Evolutionary conservation across 1,140 invertebrate species (phyloP), one percentile per base, ranked within the genome.

Genomic region (Sitodiplosis mosellana): DNA sequence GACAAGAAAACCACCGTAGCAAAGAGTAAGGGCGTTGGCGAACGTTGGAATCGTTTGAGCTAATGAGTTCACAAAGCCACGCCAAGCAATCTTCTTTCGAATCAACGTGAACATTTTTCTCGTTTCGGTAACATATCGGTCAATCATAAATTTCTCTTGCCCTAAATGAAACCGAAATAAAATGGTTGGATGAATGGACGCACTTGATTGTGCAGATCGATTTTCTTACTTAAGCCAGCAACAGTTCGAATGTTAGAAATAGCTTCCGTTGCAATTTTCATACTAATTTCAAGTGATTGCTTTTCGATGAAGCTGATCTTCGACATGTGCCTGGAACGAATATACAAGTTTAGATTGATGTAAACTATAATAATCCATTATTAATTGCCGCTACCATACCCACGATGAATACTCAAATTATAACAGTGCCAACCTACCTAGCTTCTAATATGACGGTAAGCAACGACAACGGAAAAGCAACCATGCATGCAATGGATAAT

Each of bases 1-100:
- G 8, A 89, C 81, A 14, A 91, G 65, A 48, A 76, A 72, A 0
- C 82, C 85, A 6, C 87, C 87, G 57, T 89, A 91, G 56, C 77
- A 85, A 54, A 91, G 75, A 37, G 78, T 76, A 5, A 81, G 66
- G 12, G 83, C 81, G 59, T 89, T 91, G 0, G 83, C 83, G 51
- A 87, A 79, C 52, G 83, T 81, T 1, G 84, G 82, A 1, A 83
- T 71, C 7, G 77, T 76, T 62, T 89, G 83, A 0, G 83, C 80
- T 51, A 87, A 72, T 2, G 81, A 81, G 61, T 85, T 87, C 11
- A 85, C 76, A 18, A 79, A 36, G 3, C 84, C 80, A 44, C 83
- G 69, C 48, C 82, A 66, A 27, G 82, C 73, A 40, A 81, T 70
- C 45, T 75, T 79, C 17, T 64, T 68, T 21, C 73, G 67, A 1